These are phyloP conservation scores for Orthosia cruda DNA, from an alignment of 2,888 invertebrate genomes.

Conservation along the genomic window DNA sequence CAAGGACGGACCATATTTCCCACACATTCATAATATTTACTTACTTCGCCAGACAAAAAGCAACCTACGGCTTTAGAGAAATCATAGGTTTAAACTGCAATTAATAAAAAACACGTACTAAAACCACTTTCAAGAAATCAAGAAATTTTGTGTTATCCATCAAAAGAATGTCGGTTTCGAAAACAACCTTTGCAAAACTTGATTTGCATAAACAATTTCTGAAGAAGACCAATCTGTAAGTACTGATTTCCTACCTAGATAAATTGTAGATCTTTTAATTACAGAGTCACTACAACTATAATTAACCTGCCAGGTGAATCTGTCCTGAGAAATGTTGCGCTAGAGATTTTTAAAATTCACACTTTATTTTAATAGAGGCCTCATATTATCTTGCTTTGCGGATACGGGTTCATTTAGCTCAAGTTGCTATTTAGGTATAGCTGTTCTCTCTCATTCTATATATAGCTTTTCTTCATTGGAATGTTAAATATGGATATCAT, in stretches of 20 bases:
- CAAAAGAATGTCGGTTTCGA: slow-evolving; percentile 19
- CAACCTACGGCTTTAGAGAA: background rate
- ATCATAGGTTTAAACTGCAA: background rate
- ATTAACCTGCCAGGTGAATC: slow-evolving; percentile 1
- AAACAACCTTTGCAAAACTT: slow-evolving; percentile 22
- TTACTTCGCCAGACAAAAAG: slow-evolving; percentile 49
- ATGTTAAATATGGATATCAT: background rate
- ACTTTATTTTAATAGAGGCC: background rate
- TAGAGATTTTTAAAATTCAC: background rate
- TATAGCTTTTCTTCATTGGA: background rate
- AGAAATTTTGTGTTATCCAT: slow-evolving; percentile 11
- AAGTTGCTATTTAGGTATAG: background rate
- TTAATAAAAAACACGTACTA: background rate
- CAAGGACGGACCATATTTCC: slow-evolving; percentile 82
- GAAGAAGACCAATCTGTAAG: slow-evolving; percentile 23
- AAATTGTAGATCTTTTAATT: slow-evolving; percentile 37
- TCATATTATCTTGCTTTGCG: background rate
- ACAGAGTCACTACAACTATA: slow-evolving; percentile 1
- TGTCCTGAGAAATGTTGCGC: background rate
- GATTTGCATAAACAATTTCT: slow-evolving; percentile 46
- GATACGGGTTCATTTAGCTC: background rate
- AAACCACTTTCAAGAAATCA: background rate
- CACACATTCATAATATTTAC: slow-evolving; percentile 74
- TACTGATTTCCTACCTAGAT: slow-evolving; percentile 6
- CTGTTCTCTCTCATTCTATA: background rate